Conservation (phyloP, 1,140 invertebrate genomes). For the Pseudomyrmex gracilis region DNA sequence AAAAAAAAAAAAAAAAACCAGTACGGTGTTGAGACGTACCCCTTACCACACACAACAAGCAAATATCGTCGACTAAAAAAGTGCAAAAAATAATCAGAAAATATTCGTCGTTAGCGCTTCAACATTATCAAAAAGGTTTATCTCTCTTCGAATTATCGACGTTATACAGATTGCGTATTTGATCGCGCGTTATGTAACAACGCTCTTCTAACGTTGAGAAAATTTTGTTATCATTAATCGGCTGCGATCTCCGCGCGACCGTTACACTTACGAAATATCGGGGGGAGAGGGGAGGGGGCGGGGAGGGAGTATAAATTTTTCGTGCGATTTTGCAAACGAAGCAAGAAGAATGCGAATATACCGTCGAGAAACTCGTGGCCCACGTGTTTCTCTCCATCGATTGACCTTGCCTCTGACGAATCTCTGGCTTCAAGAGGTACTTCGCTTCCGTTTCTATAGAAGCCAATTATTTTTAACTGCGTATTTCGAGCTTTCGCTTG, state of each 20-base stretch:
- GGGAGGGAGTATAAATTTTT: constrained; percentile 40
- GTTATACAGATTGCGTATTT: not conserved
- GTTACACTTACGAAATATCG: not conserved
- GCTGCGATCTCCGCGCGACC: not conserved
- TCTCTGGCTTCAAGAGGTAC: constrained; percentile 52
- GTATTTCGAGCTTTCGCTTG: constrained; percentile 48
- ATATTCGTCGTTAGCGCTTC: not conserved
- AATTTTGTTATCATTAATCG: not conserved
- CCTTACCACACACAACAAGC: too few relatives aligned
- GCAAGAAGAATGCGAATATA: not conserved
- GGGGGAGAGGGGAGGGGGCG: too few relatives aligned
- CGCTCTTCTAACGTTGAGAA: not conserved
- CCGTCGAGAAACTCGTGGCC: not conserved
- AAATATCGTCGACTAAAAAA: too few relatives aligned
- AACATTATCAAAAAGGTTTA: not conserved
- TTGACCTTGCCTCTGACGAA: constrained; percentile 68
- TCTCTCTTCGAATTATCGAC: not conserved
- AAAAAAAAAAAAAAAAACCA: too few relatives aligned
- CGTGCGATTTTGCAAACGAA: not conserved
- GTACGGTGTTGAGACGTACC: too few relatives aligned
- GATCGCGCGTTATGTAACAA: not conserved
- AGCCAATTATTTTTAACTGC: constrained; percentile 72
- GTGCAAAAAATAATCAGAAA: not conserved
- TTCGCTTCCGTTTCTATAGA: constrained; percentile 22
- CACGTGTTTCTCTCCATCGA: constrained; percentile 60